phyloP scores from a whole-genome alignment of 2,797 vertebrate genomes.

The Balearica regulorum region DNA sequence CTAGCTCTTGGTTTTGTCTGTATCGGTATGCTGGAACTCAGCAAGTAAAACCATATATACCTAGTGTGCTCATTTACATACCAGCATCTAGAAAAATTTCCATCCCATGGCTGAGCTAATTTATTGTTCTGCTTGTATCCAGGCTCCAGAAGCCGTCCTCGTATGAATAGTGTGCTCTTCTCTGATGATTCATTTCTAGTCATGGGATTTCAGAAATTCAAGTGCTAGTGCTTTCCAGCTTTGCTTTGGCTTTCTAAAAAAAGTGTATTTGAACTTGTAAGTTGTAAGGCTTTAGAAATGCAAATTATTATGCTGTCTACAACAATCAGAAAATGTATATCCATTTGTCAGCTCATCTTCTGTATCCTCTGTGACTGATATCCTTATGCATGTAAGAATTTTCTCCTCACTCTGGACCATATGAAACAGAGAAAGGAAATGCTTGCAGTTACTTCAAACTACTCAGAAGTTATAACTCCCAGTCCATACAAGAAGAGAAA shows the following conservation, averaged over 20 bases:
- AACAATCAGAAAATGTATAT: background rate
- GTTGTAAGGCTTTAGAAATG: background rate
- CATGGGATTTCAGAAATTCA: background rate
- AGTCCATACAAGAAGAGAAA: background rate
- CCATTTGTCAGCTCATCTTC: background rate
- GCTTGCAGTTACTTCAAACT: background rate
- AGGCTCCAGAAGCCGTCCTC: background rate
- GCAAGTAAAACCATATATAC: background rate
- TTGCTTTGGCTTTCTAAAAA: background rate
- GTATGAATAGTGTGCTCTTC: background rate
- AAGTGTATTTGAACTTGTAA: background rate
- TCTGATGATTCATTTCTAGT: background rate
- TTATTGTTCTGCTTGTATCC: background rate
- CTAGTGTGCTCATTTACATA: background rate
- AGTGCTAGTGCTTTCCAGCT: background rate
- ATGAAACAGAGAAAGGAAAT: background rate
- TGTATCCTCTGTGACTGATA: background rate
- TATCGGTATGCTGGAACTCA: background rate
- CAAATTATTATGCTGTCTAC: background rate
- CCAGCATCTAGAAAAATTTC: background rate
- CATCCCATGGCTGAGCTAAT: background rate
- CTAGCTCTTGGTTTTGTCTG: background rate
- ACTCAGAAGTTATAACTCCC: background rate
- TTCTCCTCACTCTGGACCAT: background rate
- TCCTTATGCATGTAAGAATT: background rate